Evolutionary conservation across 1,140 invertebrate species (phyloP).

Genomic region (Acromyrmex echinatior): DNA sequence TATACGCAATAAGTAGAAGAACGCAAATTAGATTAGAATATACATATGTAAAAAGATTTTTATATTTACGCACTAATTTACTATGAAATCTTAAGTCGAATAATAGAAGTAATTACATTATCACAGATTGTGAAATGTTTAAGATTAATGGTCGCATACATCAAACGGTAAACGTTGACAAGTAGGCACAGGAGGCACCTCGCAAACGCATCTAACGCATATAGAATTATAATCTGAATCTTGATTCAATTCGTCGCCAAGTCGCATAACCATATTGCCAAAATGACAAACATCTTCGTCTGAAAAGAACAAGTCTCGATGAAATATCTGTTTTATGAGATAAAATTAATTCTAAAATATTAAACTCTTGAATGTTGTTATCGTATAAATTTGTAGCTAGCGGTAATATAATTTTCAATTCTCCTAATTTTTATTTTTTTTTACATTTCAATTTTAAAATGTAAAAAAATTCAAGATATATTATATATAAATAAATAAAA

Average conservation of each 20-base stretch:
- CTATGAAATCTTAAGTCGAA: neutral
- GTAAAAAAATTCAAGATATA: neutral
- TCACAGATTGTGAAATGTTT: conserved; percentile 17
- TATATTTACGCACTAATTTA: neutral
- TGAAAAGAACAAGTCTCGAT: conserved; percentile 33
- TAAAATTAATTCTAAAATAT: neutral
- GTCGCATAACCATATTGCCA: conserved; percentile 75
- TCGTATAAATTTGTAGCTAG: neutral
- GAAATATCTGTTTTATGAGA: neutral
- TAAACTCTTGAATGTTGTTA: neutral
- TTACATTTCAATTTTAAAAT: too few relatives aligned
- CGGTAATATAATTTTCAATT: neutral
- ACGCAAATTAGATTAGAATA: neutral
- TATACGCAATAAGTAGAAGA: neutral
- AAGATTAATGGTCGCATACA: conserved; percentile 29
- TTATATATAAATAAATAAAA: neutral
- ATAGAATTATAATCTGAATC: conserved; percentile 66
- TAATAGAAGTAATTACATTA: conserved; percentile 13
- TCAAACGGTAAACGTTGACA: conserved; percentile 70
- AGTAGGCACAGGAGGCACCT: conserved; percentile 77
- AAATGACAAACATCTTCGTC: conserved; percentile 71
- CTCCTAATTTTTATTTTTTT: neutral
- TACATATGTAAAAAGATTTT: neutral
- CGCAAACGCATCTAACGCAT: conserved; percentile 79
- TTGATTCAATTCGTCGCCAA: conserved; percentile 77